Evolutionary conservation across 2,797 vertebrate genomes (phyloP), one percentile per base, ranked within the genome.

Genomic region (Toxotes lorentzi): DNA sequence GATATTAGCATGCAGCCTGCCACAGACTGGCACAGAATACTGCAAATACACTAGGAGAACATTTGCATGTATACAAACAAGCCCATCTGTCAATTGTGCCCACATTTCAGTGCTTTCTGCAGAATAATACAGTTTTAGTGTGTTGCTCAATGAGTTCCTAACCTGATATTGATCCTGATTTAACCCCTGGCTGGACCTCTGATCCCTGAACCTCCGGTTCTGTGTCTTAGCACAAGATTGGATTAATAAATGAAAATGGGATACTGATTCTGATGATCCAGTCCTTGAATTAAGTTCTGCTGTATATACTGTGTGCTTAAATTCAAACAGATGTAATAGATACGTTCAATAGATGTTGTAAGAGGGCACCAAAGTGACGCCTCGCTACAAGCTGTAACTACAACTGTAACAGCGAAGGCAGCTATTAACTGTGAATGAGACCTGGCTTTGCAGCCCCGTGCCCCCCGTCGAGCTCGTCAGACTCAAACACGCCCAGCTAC

Each of bases 11-110:
- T 79, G 78, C 59, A 79, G 24, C 43, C 58, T 54, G 45, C n/a
- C 73, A 78, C 69, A 47, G 62, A 57, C 66, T 74, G 76, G 35
- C 57, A 68, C 69, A 84, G 30, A 32, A 23, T 32, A 66, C 50
- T 59, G 77, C 68, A 86, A 80, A 86, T 41, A 73, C 51, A 71
- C 34, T 40, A 62, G 75, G 75, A 72, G 65, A 24, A 54, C n/a
- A 90, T 90, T 89, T 86, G 67, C 82, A 90, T 90, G 76, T 82
- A 88, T 92, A 82, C 86, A 91, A 90, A 91, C 34, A 61, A 76
- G 80, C 53, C 85, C 90, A 92, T 91, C 88, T 91, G 88, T 74
- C 78, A 62, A 58, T 78, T 76, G 74, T 82, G 54, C 65, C 74
- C 76, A 82, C 74, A 64, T 75, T 79, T 79, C 24, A 72, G n/a